phyloP scores from a whole-genome alignment of 2,113 vertebrate species.

The Phodopus roborovskii region DNA sequence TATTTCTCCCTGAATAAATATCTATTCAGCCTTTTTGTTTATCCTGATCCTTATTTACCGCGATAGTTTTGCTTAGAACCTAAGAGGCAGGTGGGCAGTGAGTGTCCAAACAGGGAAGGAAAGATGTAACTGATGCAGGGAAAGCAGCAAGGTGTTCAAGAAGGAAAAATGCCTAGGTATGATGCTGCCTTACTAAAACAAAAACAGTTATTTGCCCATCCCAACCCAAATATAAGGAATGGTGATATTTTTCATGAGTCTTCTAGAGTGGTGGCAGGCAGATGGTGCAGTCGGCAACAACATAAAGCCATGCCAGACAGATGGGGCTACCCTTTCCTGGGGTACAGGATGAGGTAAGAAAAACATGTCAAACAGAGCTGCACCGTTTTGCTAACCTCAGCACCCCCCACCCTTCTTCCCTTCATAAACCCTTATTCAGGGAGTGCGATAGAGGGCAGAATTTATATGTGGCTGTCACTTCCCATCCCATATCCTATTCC shows the following conservation, averaged over 20 bases:
- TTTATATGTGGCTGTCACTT: constrained; percentile 37
- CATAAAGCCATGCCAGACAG: constrained; percentile 32
- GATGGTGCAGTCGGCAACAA: constrained; percentile 51
- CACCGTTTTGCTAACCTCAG: constrained; percentile 69
- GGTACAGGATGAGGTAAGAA: constrained; percentile 79
- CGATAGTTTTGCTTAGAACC: not conserved
- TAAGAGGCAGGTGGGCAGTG: not conserved
- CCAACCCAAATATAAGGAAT: not conserved
- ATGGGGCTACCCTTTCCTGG: constrained; percentile 39
- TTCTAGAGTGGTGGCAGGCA: constrained; percentile 41
- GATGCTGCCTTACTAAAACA: constrained; percentile 26
- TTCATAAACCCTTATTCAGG: not conserved
- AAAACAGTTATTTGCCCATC: constrained; percentile 4
- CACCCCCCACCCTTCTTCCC: not conserved
- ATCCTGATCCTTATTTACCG: no score
- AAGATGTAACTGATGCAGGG: not conserved
- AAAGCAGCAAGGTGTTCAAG: not conserved
- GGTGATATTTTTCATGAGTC: not conserved
- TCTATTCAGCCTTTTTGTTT: no score
- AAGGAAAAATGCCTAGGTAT: not conserved
- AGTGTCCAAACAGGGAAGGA: constrained; percentile 4
- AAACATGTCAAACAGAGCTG: constrained; percentile 79
- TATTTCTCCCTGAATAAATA: no score
- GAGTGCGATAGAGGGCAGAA: constrained; percentile 36
- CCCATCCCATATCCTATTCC: not conserved